These are phyloP conservation scores for Hypomecis punctinalis DNA, from an alignment of 2,888 invertebrate genomes.

Conservation along the genomic window DNA sequence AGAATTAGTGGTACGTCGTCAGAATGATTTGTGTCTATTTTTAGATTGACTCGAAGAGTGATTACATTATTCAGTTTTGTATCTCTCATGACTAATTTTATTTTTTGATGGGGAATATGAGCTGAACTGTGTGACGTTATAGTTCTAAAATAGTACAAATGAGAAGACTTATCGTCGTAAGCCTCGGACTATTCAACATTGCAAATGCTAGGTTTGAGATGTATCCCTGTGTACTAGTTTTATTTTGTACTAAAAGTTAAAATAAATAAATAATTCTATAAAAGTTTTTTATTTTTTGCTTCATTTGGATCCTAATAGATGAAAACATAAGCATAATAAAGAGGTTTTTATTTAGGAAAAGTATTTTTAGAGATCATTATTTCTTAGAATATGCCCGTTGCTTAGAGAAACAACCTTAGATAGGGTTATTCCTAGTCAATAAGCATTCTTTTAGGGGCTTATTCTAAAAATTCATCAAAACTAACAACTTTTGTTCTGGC, in stretches of 20 bases:
- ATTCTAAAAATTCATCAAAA: too few relatives aligned
- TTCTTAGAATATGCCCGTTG: too few relatives aligned
- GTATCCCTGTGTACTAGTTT: constrained; percentile 86
- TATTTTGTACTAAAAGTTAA: constrained; percentile 86
- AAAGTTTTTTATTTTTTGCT: constrained; percentile 36
- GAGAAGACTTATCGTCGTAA: constrained; percentile 86
- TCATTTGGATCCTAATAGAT: too few relatives aligned
- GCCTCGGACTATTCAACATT: constrained; percentile 85
- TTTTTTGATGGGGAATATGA: constrained; percentile 79
- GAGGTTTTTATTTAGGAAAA: too few relatives aligned
- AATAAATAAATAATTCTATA: constrained; percentile 82
- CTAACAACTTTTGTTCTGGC: too few relatives aligned
- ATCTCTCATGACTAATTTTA: constrained; percentile 67
- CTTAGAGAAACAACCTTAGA: too few relatives aligned
- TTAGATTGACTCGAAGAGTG: constrained; percentile 77
- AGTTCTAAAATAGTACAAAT: constrained; percentile 86
- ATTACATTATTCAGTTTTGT: constrained; percentile 83
- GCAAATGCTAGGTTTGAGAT: constrained; percentile 85
- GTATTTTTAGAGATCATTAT: too few relatives aligned
- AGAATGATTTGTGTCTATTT: constrained; percentile 59
- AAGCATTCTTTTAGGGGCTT: too few relatives aligned
- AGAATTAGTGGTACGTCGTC: constrained; percentile 70
- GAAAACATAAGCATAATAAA: too few relatives aligned
- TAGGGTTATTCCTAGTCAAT: too few relatives aligned
- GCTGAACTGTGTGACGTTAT: constrained; percentile 83